Base-by-base conservation (phyloP, 1,140 invertebrate species). In the Pseudomyrmex pallidus region DNA sequence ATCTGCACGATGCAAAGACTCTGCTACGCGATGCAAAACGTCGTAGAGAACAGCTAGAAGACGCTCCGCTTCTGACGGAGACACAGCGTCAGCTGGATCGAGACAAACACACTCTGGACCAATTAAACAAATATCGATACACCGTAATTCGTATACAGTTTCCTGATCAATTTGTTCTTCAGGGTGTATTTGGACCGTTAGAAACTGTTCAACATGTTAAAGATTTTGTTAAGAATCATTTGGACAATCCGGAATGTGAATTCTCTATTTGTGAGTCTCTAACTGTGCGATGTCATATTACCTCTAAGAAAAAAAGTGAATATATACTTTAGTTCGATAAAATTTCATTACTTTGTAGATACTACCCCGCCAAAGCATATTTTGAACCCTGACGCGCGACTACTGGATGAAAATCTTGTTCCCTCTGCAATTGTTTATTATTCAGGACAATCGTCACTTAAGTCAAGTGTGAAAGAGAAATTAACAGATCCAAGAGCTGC, bases 141-240 rank as follows among this genome's bases (percentile, higher is more conserved):
- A 96, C 96, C 62, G 95, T 98, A 10, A 96, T 98, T 62, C 94
- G 97, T 66, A 95, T 98, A 87, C 96, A 97, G 90, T 98, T 98
- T 93, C 97, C 97, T 2, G 96, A 98, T 93, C 95, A 96, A 68
- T 95, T 96, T 63, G 97, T 98, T 46, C 93, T 98, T 3, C 98
- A 98, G 94, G 97, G 96, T 10, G 94, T 96, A 12, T 98, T 98
- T 90, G 94, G 94, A 86, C 96, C 97, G 5, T 93, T 94, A 22
- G 97, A 98, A 93, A 96, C 95, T 25, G 93, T 98, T 9, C 92
- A 94, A 87, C 94, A 95, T 76, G 94, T 98, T 4, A 95, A 95
- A 61, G 95, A 96, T 66, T 98, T 98, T 94, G 95, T 98, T 1
- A 96, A 95, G 91, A 93, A 94, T 83, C 96, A 96, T 93, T 92